phyloP scores from a whole-genome alignment of 2,113 vertebrate species.

The Mandrillus leucophaeus region DNA sequence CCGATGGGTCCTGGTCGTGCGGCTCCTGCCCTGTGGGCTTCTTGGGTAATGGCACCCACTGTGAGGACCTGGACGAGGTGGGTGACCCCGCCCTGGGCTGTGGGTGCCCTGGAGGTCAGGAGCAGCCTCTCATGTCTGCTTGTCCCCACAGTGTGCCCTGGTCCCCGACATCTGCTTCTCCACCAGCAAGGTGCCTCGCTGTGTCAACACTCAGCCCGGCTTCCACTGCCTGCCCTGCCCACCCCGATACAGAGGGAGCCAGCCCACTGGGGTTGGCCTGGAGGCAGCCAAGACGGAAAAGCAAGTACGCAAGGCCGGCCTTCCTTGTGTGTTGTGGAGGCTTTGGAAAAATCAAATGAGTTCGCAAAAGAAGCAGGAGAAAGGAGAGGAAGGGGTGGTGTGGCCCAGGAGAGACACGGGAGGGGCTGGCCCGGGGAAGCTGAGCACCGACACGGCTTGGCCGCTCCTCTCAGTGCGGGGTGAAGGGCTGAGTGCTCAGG shows the following conservation, averaged over 20 bases:
- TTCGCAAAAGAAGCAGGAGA: rapidly evolving
- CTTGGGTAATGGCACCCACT: constrained; percentile 94
- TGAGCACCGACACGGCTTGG: rapidly evolving
- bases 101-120: rapidly evolving
- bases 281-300: constrained; percentile 92
- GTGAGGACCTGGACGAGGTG: constrained; percentile 98
- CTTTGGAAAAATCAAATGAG: rapidly evolving
- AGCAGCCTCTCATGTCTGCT: background rate
- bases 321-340: rapidly evolving
- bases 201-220: constrained; percentile 95
- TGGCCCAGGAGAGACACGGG: background rate
- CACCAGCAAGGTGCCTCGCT: constrained; percentile 88
- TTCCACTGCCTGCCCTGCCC: constrained; percentile 98
- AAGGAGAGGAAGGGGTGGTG: background rate
- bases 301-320: constrained; percentile 86
- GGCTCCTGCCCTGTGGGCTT: constrained; percentile 94
- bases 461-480: rapidly evolving
- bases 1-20: constrained; percentile 97
- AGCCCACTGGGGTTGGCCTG: constrained; percentile 94
- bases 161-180: constrained; percentile 94
- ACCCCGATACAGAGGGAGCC: constrained; percentile 94
- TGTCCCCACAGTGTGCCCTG: constrained; percentile 89
- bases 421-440: background rate
- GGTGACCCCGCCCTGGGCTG: background rate
- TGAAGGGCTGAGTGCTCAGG: rapidly evolving